These are phyloP conservation scores for Spheniscus mendiculus DNA, from an alignment of 2,113 vertebrate species.

Conservation along the genomic window DNA sequence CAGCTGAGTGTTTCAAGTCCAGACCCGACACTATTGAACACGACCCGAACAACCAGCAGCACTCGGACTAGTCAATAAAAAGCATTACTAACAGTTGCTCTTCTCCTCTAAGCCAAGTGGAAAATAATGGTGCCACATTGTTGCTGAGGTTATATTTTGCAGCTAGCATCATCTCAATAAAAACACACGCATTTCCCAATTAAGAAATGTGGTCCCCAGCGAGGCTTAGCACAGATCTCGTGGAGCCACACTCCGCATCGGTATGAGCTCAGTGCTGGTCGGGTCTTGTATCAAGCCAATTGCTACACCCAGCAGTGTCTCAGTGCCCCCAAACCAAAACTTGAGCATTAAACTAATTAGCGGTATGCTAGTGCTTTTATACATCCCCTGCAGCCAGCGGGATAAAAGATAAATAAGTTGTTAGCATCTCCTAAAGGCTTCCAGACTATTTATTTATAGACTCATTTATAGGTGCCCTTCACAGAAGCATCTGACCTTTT, in stretches of 20 bases:
- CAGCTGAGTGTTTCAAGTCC: not conserved
- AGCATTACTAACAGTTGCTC: not conserved
- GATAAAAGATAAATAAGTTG: constrained; percentile 51
- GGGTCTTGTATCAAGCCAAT: not conserved
- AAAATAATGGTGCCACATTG: not conserved
- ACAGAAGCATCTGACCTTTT: constrained; percentile 64
- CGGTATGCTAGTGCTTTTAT: not conserved
- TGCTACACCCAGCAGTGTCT: not conserved
- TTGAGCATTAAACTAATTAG: constrained; percentile 37
- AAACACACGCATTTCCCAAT: not conserved
- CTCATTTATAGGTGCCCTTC: constrained; percentile 59
- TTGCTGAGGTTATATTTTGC: not conserved
- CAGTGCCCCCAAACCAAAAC: not conserved
- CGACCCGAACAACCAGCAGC: not conserved
- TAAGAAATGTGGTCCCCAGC: not conserved
- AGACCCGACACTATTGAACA: not conserved
- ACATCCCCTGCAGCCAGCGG: constrained; percentile 2
- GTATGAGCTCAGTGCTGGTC: not conserved
- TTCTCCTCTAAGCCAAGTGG: not conserved
- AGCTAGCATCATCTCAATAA: not conserved
- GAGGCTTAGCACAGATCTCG: not conserved
- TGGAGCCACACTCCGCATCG: not conserved
- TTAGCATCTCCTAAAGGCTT: constrained; percentile 49
- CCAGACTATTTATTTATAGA: constrained; percentile 64
- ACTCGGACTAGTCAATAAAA: not conserved